phyloP scores from a whole-genome alignment of 2,113 vertebrate genomes.

The Myanophis thanlyinensis region DNA sequence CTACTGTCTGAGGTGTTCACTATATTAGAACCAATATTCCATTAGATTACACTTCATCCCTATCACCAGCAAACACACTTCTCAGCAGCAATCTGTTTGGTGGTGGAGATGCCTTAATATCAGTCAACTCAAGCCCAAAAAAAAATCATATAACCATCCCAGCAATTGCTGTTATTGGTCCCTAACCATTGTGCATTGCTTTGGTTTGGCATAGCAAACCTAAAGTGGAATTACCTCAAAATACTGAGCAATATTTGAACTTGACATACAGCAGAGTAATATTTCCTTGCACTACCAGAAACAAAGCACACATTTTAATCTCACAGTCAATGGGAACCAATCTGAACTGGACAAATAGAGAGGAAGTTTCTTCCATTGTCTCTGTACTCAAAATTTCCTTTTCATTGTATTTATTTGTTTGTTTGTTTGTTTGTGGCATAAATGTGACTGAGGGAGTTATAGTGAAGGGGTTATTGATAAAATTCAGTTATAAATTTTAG shows the following conservation, averaged over 20 bases:
- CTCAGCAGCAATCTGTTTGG: too few species aligned
- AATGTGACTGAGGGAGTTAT: constrained; percentile 4
- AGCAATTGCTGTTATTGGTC: background rate
- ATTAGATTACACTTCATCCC: background rate
- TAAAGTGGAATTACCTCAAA: background rate
- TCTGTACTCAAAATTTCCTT: background rate
- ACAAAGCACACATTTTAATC: background rate
- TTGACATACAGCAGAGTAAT: background rate
- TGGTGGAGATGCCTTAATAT: background rate
- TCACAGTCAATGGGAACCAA: background rate
- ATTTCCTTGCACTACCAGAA: background rate
- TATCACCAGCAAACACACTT: background rate
- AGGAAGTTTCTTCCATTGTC: background rate
- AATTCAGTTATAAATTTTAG: constrained; percentile 34
- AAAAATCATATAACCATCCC: background rate
- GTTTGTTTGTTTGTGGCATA: background rate
- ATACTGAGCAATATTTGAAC: background rate
- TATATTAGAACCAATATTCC: background rate
- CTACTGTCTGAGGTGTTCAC: background rate
- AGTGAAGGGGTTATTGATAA: constrained; percentile 25
- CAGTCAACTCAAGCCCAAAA: background rate
- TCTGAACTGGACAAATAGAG: background rate
- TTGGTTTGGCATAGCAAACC: background rate
- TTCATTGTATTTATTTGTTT: background rate
- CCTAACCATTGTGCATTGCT: background rate